phyloP scores from a whole-genome alignment of 2,888 invertebrate species.

The Sepioteuthis lessoniana region DNA sequence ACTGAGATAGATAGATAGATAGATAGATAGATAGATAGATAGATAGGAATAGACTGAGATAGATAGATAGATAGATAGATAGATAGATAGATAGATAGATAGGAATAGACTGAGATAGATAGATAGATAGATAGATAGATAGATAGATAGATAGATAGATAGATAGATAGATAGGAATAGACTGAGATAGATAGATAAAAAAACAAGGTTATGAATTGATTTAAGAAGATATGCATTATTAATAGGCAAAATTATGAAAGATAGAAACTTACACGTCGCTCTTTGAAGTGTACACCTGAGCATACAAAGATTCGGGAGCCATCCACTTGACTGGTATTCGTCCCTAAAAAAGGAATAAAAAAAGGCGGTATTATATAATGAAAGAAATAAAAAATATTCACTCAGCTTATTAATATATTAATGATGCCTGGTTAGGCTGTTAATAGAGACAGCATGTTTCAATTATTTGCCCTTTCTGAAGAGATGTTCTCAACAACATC shows the following conservation, averaged over 20 bases:
- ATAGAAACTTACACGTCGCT: slow-evolving; percentile 72
- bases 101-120: neutral
- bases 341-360: slow-evolving; percentile 61
- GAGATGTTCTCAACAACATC: no score
- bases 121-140: neutral
- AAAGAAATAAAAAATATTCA: neutral
- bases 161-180: neutral
- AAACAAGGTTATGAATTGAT: no score
- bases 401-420: neutral
- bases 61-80: neutral
- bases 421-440: neutral
- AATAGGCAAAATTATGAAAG: neutral
- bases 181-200: neutral
- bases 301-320: slow-evolving; percentile 73
- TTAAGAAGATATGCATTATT: neutral
- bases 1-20: neutral
- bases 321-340: slow-evolving; percentile 74
- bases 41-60: neutral
- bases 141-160: neutral
- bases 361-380: neutral
- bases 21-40: neutral
- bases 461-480: no score
- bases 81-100: neutral
- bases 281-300: slow-evolving; percentile 72
- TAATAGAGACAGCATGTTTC: no score